phyloP scores from a whole-genome alignment of 37 sponge, comb jelly and placozoan species.

The Amphimedon queenslandica region DNA sequence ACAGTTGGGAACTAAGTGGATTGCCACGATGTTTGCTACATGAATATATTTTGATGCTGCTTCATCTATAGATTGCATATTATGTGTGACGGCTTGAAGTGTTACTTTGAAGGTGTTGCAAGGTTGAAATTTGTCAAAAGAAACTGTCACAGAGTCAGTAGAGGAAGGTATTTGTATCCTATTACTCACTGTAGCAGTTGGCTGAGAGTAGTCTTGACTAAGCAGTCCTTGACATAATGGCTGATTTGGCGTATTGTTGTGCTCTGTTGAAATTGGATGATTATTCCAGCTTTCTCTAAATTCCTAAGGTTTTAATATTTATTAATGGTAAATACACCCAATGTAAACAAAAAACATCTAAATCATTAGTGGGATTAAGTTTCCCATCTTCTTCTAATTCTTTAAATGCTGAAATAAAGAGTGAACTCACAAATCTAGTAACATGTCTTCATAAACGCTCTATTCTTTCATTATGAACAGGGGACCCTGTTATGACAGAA shows the following conservation, averaged over 20 bases:
- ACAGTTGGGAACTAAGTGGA: too few species aligned
- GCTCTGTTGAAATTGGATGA: constrained; percentile 36
- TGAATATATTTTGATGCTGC: too few species aligned
- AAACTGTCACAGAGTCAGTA: background rate
- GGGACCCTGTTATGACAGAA: constrained; percentile 36
- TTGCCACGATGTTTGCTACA: too few species aligned
- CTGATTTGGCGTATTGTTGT: constrained; percentile 31
- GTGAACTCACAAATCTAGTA: constrained; percentile 12
- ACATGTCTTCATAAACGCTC: constrained; percentile 61
- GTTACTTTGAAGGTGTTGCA: background rate
- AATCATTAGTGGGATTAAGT: constrained; percentile 29
- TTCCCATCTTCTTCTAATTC: constrained; percentile 15
- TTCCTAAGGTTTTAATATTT: constrained; percentile 3
- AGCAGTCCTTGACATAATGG: constrained; percentile 13
- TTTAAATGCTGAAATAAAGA: constrained; percentile 12
- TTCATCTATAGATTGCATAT: too few species aligned
- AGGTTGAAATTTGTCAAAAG: background rate
- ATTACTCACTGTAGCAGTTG: background rate
- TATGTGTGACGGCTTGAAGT: background rate
- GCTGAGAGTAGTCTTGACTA: background rate
- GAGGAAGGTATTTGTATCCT: background rate
- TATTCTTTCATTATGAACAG: constrained; percentile 51
- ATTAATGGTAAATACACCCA: constrained; percentile 43
- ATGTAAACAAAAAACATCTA: constrained; percentile 50
- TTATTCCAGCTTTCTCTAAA: constrained; percentile 41